Conservation (phyloP, 2,888 invertebrate genomes). For the Platycheirus rosarum region DNA sequence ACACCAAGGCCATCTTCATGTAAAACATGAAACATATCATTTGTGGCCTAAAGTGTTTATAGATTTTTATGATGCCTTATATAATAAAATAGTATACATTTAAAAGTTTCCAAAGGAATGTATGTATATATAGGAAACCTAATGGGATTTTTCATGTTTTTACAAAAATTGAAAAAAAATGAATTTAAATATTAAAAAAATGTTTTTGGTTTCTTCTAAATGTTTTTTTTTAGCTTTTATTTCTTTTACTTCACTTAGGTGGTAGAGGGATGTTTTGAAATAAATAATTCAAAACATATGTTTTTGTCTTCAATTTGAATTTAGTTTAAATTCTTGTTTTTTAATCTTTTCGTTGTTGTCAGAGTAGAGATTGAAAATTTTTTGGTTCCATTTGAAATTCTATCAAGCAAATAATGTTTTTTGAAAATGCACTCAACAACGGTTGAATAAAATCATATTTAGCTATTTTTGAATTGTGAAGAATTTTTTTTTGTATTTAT, state of each 20-base stretch:
- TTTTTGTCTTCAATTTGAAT: conserved; percentile 21
- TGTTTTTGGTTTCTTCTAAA: conserved; percentile 64
- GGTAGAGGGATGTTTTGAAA: conserved; percentile 39
- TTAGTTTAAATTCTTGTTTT: conserved; percentile 8
- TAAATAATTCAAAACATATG: background rate
- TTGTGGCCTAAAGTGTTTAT: conserved; percentile 42
- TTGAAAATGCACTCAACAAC: conserved; percentile 24
- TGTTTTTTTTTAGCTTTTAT: conserved; percentile 37
- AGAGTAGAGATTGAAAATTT: conserved; percentile 36
- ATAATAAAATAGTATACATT: conserved; percentile 28
- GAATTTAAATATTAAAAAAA: conserved; percentile 64
- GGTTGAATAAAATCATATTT: background rate
- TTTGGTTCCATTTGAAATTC: conserved; percentile 60
- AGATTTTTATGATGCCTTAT: conserved; percentile 37
- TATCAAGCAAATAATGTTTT: conserved; percentile 29
- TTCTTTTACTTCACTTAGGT: conserved; percentile 14
- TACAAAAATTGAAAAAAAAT: conserved; percentile 64
- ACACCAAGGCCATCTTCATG: conserved; percentile 24
- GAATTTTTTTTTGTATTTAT: conserved; percentile 10
- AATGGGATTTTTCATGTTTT: conserved; percentile 63
- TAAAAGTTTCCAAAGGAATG: conserved; percentile 59
- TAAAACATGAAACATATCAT: conserved; percentile 44
- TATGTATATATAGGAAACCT: conserved; percentile 54
- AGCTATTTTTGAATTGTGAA: conserved; percentile 8
- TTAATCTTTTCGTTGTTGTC: conserved; percentile 10